A percentile compares a stretch with the other conserved stretches of the same genome.
Conservation (phyloP, 2,888 invertebrate genomes). For the Ormia ochracea region DNA sequence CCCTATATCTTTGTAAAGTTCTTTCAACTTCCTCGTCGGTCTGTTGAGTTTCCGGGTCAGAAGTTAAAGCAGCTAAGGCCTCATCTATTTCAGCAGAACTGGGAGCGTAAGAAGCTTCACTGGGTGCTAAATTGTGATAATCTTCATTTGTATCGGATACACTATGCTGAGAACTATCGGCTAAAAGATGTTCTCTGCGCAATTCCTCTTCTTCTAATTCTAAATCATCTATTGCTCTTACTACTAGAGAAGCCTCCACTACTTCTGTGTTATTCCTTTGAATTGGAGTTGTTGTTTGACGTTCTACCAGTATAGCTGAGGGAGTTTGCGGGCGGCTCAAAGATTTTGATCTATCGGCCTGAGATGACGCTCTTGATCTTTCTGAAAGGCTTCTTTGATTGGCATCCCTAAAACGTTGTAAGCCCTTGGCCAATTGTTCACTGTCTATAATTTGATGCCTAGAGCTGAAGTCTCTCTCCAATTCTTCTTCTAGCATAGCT, state of each 20-base stretch:
- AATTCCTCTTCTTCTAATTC: constrained; percentile 73
- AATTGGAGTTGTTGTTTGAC: constrained; percentile 80
- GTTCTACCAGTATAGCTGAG: constrained; percentile 81
- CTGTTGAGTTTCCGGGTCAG: constrained; percentile 61
- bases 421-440: constrained; percentile 78
- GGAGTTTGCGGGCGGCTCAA: constrained; percentile 80
- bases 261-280: constrained; percentile 80
- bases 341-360: constrained; percentile 79
- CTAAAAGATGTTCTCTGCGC: constrained; percentile 71
- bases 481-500: constrained; percentile 73
- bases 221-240: constrained; percentile 81
- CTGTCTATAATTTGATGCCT: constrained; percentile 77
- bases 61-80: constrained; percentile 68
- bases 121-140: constrained; percentile 65
- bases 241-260: constrained; percentile 82
- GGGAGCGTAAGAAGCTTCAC: constrained; percentile 70
- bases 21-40: constrained; percentile 49
- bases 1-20: constrained; percentile 52
- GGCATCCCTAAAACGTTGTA: constrained; percentile 78
- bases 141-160: constrained; percentile 69
- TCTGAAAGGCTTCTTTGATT: constrained; percentile 80
- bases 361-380: constrained; percentile 79
- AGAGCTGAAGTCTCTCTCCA: constrained; percentile 67
- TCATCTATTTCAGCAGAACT: constrained; percentile 72
- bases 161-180: constrained; percentile 73